Base-by-base conservation (phyloP, 2,113 vertebrate species). In the Odontophorus gujanensis region DNA sequence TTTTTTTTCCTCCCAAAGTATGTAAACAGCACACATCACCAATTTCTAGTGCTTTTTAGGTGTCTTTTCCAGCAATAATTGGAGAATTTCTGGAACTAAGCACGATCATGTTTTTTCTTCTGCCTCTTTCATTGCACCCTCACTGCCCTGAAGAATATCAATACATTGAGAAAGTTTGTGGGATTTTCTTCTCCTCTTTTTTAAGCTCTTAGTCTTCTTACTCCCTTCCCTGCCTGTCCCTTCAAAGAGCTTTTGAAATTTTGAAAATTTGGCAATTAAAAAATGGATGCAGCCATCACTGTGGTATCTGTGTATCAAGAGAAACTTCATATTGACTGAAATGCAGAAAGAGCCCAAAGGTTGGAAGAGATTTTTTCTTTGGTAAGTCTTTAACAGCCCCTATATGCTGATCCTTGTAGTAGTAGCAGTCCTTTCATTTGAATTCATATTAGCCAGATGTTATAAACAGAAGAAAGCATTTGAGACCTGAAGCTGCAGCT, bases 1-100 rank as follows among this genome's bases (percentile, higher is more conserved):
- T 74, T 83, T 84, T 82, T 79, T 55, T 25, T 43, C 26, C 68
- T 72, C 13, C 69, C 81, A 84, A 95, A 96, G 93, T 91, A 42
- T 85, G 84, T 96, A 97, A 98, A 97, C 97, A 98, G 92, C 81
- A 91, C 45, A 71, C 95, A 97, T 95, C 96, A 98, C 97, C 97
- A 93, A 83, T 97, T 96, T 97, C 93, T 94, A 95, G 89, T 97
- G 94, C 67, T 96, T 97, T 97, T 98, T 93, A 96, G 97, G 87
- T 93, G 80, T 92, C 81, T 97, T 96, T 97, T 97, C 82, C 89
- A 93, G 92, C 94, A 91, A 95, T 96, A 97, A 96, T 97, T 85
- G 86, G 87, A 97, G 94, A 93, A 96, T 97, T 98, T 98, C 95
- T 97, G 91, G 94, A 96, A 97, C 88, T 92, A 95, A 85, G 62